Base-by-base conservation (phyloP, 2,888 invertebrate species). In the Patella caerulea region DNA sequence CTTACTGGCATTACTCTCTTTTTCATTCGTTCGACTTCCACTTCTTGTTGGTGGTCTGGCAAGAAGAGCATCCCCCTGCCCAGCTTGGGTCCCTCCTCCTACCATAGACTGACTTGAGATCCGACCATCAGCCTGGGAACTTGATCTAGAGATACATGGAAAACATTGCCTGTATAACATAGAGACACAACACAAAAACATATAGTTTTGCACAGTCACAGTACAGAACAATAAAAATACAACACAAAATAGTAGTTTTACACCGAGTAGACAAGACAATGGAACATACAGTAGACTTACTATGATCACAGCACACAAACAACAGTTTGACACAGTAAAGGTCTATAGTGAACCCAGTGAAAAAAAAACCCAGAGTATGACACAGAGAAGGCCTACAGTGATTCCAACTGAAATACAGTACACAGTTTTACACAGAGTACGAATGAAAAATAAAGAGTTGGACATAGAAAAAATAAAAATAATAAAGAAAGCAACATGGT, bases 21-120 rank as follows among this genome's bases (percentile, higher is more conserved):
- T 86, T 17, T 87, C 86, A 34, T 81, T 82, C 0, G 89, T 88
- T 65, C 89, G 79, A 75, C 90, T 90, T 1, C 90, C 90, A 81
- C 89, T 90, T 9, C 91, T 85, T 34, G 91, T 91, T 7, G 89
- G 90, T 7, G 91, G 91, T 69, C 91, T 83, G 11, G 83, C 81
- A 19, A 80, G 71, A 34, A 77, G 69, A 73, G 84, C 83, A 54
- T 85, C 83, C 71, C 19, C 19, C 19, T 65, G 65, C 11, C 19
- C 19, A 12, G 19, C 24, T 24, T 24, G 19, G 24, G 19, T 14
- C 19, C 72, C 59, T 17, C 71, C 71, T 34, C 54, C 45, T 65
- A 24, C 24, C 15, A 59, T 24, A 7, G 73, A 34, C 4, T 15
- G 59, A 19, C n/a, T 56, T 3, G 74, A 55, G 24, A 34, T 14